Conservation (phyloP, 2,797 vertebrate species). For the Oreochromis grahami region DNA sequence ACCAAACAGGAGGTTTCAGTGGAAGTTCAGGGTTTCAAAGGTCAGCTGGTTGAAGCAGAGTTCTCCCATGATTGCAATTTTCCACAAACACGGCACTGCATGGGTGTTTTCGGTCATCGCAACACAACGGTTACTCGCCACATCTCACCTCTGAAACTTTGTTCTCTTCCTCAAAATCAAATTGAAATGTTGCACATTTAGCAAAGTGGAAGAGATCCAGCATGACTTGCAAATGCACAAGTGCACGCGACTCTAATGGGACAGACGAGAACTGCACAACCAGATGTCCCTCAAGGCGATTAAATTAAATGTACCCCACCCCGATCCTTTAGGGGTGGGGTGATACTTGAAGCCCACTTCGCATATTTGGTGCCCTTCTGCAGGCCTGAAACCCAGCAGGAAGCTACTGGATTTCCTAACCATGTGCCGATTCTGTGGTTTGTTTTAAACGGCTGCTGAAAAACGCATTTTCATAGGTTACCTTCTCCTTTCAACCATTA, state of each 20-base stretch:
- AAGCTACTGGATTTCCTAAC: neutral
- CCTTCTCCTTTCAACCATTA: neutral
- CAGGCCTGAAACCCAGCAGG: neutral
- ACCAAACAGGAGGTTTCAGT: neutral
- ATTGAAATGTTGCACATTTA: neutral
- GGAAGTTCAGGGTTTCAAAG: neutral
- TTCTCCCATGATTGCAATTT: neutral
- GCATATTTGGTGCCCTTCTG: neutral
- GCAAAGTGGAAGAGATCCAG: neutral
- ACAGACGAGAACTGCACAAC: neutral
- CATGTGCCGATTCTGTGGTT: neutral
- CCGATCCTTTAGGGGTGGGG: neutral
- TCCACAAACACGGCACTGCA: neutral
- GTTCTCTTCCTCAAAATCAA: neutral
- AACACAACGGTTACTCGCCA: neutral
- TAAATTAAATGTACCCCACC: neutral
- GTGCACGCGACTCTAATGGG: neutral
- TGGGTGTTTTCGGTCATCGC: neutral
- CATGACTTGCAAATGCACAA: neutral
- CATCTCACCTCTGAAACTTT: neutral
- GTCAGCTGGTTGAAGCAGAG: neutral
- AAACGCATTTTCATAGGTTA: neutral
- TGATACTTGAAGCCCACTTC: neutral
- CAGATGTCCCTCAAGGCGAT: neutral
- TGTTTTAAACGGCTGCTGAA: neutral